Evolutionary conservation across 2,888 invertebrate genomes (phyloP), one percentile per base, ranked within the genome.

Genomic region (Cenopis cana): DNA sequence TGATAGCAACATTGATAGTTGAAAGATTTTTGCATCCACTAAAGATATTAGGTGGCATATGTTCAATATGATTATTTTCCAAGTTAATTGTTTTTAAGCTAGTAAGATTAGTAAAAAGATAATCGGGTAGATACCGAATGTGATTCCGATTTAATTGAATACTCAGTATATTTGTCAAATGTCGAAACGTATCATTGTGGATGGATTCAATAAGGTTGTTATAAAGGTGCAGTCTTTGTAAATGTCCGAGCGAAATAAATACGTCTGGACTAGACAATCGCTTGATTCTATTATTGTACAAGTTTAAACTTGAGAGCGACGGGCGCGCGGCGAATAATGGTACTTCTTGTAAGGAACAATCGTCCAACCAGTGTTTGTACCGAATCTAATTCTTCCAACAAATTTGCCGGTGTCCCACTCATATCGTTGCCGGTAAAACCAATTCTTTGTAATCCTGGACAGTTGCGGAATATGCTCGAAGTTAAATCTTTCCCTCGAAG

Each of bases 181-280:
- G 60, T 11, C n/a, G 24, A 14, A 60, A 60, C 14, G 46, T 38
- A 29, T 60, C 11, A 10, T 60, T 41, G 24, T 46, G 46, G 10
- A 60, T 60, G n/a, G n/a, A 60, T 41, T 60, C 60, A 60, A 60
- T 60, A 24, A 60, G 24, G 24, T 60, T 60, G 17, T 60, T 11
- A 24, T 46, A 29, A 9, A 60, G 46, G 17, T 60, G n/a, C 1
- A 60, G 46, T 46, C 20, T 46, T 0, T 6, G 14, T 11, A 60
- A 46, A 8, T 60, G 24, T 29, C 24, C 46, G 0, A 46, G n/a
- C 46, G 24, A 29, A 20, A 60, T 60, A 24, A 24, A 46, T 60
- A 46, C 24, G 1, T 60, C 46, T 24, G 60, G 46, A 10, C 24
- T 46, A n/a, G 46, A 24, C 46, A 10, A 60, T 10, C 18, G 60